Percentiles rank a stretch among this genome's conserved stretches.
phyloP scores from a whole-genome alignment of 2,888 invertebrate species.

The Philereme vetulata region DNA sequence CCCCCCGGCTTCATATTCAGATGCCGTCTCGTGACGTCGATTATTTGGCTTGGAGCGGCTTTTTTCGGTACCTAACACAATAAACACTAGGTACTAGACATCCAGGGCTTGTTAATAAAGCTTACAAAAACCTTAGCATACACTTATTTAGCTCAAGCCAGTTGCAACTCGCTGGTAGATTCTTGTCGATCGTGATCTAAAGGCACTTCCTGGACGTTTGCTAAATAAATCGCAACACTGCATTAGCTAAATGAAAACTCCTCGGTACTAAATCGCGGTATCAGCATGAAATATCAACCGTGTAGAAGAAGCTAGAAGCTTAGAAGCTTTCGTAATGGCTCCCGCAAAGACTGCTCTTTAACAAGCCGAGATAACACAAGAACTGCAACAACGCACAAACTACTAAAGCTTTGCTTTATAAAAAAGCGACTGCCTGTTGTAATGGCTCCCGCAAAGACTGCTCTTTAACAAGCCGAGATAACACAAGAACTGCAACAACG shows the following conservation, averaged over 20 bases:
- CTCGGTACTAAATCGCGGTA: constrained; percentile 11
- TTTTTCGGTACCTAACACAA: too few relatives aligned
- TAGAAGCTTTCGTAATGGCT: constrained; percentile 6
- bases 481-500: not conserved
- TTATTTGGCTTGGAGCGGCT: too few relatives aligned
- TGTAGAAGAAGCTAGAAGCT: too few relatives aligned
- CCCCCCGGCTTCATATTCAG: too few relatives aligned
- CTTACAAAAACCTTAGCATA: too few relatives aligned
- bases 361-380: constrained; percentile 8
- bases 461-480: constrained; percentile 6
- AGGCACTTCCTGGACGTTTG: not conserved
- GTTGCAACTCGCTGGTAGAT: not conserved
- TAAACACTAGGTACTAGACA: too few relatives aligned
- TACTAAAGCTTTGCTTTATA: not conserved
- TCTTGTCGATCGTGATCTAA: not conserved
- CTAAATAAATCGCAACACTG: constrained; percentile 1
- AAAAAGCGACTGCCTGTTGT: too few relatives aligned
- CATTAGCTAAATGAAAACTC: constrained; percentile 8
- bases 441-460: not conserved
- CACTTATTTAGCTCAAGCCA: too few relatives aligned
- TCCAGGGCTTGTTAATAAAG: too few relatives aligned
- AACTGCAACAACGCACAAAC: not conserved
- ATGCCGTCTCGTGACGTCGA: too few relatives aligned
- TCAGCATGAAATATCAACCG: constrained; percentile 14
- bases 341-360: not conserved